Conservation (phyloP, 2,888 invertebrate species). For the Caenorhabditis macrosperma region DNA sequence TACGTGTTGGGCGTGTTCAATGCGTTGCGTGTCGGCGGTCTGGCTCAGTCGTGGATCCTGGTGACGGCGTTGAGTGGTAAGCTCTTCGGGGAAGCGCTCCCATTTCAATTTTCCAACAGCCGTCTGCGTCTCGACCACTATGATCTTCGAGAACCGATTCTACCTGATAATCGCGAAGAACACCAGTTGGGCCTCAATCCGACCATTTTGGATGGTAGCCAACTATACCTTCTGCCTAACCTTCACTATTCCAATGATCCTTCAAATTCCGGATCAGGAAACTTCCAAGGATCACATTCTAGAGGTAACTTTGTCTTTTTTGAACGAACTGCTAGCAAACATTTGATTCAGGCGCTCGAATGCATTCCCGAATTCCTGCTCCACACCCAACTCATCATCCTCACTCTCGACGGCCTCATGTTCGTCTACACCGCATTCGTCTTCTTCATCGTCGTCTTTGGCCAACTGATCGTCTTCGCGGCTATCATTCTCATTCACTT, state of each 20-base stretch:
- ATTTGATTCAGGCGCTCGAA: background rate
- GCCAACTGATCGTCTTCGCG: background rate
- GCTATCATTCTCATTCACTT: conserved; percentile 1
- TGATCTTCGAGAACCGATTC: conserved; percentile 19
- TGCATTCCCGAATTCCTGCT: conserved; percentile 6
- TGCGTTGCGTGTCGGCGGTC: background rate
- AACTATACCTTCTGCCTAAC: background rate
- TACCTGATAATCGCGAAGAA: background rate
- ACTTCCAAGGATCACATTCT: background rate
- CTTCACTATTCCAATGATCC: background rate
- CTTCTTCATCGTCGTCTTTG: background rate
- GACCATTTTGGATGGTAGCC: background rate
- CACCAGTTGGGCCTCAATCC: background rate
- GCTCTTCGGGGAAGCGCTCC: background rate
- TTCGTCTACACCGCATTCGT: background rate
- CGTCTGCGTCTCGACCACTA: conserved; percentile 2
- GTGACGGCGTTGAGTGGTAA: background rate
- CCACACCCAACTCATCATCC: background rate
- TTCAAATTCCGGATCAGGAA: conserved; percentile 10
- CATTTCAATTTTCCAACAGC: background rate
- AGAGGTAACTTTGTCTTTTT: background rate
- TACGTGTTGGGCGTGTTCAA: background rate
- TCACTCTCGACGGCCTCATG: background rate
- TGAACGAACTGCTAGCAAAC: background rate
- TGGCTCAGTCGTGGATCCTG: background rate